A percentile compares a stretch with the other conserved stretches of the same genome.
Conservation (phyloP, 2,888 invertebrate species). For the Lydus trimaculatus region DNA sequence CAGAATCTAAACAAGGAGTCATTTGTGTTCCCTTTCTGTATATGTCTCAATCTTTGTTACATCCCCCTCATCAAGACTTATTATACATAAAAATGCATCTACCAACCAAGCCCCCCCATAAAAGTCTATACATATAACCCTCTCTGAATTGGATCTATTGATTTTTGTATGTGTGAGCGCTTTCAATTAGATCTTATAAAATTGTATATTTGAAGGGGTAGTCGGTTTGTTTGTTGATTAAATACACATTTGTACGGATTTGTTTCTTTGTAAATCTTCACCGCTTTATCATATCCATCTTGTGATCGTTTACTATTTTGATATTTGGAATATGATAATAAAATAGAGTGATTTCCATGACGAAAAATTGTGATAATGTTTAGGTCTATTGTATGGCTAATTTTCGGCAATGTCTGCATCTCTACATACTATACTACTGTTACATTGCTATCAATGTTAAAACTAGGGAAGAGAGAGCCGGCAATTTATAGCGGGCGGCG, state of each 20-base stretch:
- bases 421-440: constrained; percentile 17
- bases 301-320: not conserved
- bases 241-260: constrained; percentile 49
- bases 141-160: constrained; percentile 45
- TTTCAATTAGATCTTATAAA: constrained; percentile 56
- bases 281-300: not conserved
- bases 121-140: constrained; percentile 35
- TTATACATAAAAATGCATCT: constrained; percentile 42
- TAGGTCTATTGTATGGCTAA: constrained; percentile 36
- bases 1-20: not conserved
- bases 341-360: not conserved
- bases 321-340: not conserved
- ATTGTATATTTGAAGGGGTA: constrained; percentile 33
- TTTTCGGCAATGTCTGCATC: constrained; percentile 52
- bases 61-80: constrained; percentile 43
- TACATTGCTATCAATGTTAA: not conserved
- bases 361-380: not conserved
- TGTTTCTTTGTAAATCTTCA: constrained; percentile 37
- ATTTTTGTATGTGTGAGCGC: constrained; percentile 57
- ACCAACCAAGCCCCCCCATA: constrained; percentile 36
- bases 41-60: constrained; percentile 32
- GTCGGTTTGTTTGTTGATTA: constrained; percentile 47
- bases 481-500: constrained; percentile 57
- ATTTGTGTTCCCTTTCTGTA: constrained; percentile 15
- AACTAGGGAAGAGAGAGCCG: constrained; percentile 35